Evolutionary conservation across 2,888 invertebrate genomes (phyloP), one percentile per base, ranked within the genome.

Genomic region (Steromphala cineraria): DNA sequence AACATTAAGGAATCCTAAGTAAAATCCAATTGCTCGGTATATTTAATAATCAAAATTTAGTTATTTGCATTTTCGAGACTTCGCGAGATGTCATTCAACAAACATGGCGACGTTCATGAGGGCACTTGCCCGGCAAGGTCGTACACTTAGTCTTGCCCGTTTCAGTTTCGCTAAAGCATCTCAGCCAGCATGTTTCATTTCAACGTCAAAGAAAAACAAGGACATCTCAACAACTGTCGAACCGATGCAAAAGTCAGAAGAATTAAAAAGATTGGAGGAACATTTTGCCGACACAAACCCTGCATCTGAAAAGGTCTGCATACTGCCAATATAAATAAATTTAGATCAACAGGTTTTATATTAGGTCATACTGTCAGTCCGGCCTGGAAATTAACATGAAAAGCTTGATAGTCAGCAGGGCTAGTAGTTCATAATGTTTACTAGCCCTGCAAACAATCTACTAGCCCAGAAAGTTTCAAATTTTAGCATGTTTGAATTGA

Each of bases 81-180:
- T 17, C 21, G 8, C n/a, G 5, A 46, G 46, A 46, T 10, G 10
- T 46, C 46, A 46, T 13, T 28, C 31, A n/a, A 75, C 55, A 40
- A 21, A 53, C 19, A 90, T 90, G 90, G 90, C 90, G 87, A 86
- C 88, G 81, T 83, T 90, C 75, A 77, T 85, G 84, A 86, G 88
- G 85, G 82, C 87, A 82, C 40, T 83, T 19, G 81, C 83, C 80
- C 83, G 85, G 67, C 86, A 84, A 82, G 85, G 87, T 82, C 85
- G 86, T 77, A 36, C 77, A 67, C 81, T 84, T 19, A 81, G 53
- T 53, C 36, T 77, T 21, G 5, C 81, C 15, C 56, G 77, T 31
- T 55, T 80, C 24, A 77, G 74, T 7, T 53, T 67, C 13, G 62
- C 78, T n/a, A 82, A 46, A 74, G 78, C 76, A 17, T 62, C 76